phyloP scores from a whole-genome alignment of 2,113 vertebrate species.

The Labeo rohita region DNA sequence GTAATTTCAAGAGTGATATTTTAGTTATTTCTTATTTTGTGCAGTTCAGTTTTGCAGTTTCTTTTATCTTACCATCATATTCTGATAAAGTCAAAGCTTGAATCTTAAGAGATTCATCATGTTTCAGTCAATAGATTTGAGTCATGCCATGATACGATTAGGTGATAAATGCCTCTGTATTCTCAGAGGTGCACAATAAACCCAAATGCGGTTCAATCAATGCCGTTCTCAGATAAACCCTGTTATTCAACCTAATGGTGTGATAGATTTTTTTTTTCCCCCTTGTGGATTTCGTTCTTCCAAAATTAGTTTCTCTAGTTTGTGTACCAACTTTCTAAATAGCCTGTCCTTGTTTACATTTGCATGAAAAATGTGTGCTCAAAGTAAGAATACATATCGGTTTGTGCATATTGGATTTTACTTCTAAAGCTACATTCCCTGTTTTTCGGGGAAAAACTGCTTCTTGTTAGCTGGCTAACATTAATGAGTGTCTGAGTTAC shows the following conservation, averaged over 20 bases:
- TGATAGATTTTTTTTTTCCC: background rate
- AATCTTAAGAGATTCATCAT: conserved; percentile 9
- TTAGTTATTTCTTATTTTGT: background rate
- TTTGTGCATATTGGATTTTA: background rate
- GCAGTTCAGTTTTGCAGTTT: background rate
- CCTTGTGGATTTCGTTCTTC: background rate
- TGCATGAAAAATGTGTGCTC: background rate
- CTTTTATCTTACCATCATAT: background rate
- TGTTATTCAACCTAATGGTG: background rate
- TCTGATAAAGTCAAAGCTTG: background rate
- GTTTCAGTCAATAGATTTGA: background rate
- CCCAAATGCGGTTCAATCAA: conserved; percentile 4
- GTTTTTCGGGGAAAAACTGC: background rate
- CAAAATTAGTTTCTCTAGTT: background rate
- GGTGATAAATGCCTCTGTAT: conserved; percentile 2
- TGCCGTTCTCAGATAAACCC: conserved; percentile 2
- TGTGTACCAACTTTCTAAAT: background rate
- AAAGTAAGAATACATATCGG: background rate
- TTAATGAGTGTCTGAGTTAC: background rate
- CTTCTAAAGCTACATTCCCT: background rate
- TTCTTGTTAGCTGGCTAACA: background rate
- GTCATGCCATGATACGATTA: background rate
- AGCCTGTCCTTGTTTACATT: background rate
- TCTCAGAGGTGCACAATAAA: background rate
- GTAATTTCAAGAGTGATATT: background rate